Base-by-base conservation (phyloP, 2,888 invertebrate genomes). In the Lottia gigantea region DNA sequence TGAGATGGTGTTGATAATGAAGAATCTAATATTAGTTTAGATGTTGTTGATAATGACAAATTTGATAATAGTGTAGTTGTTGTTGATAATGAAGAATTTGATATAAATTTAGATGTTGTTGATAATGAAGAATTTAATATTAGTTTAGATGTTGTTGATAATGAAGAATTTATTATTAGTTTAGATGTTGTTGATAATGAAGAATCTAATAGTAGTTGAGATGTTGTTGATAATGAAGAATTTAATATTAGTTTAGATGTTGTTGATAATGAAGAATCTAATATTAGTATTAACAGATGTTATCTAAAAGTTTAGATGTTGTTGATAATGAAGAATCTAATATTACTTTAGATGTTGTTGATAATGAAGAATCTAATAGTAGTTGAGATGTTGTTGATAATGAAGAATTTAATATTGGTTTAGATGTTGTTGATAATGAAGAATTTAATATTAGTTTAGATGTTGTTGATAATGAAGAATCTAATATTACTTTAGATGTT, bases 341-440 rank as follows among this genome's bases (percentile, higher is more conserved):
- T 31, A 31, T 31, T 31, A n/a, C n/a, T n/a, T n/a, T n/a, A n/a
- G n/a, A n/a, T n/a, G n/a, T 31, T 31, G 6, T 31, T 6, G 2
- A 31, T 31, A 31, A 3, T 31, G 31, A 31, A 2, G 6, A 6
- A 31, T 31, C 3, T 31, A 3, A 31, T 31, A 2, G 2, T 31
- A 31, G 31, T 31, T 31, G 2, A 31, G 31, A 31, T 31, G 2
- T 31, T 31, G 15, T 15, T 49, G 49, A 49, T 49, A 49, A 49
- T 49, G n/a, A 49, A 49, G 3, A 14, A n/a, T n/a, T 49, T 15
- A n/a, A n/a, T 49, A 12, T n/a, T 49, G 0, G 0, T 49, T 6
- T 14, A 93, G 86, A 92, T 93, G 83, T 88, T 94, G 64, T 91
- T 91, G 7, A 90, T 90, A 71, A 90, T n/a, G n/a, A n/a, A n/a